Base-by-base conservation (phyloP, 2,888 invertebrate species). In the Yponomeuta plumbellus region DNA sequence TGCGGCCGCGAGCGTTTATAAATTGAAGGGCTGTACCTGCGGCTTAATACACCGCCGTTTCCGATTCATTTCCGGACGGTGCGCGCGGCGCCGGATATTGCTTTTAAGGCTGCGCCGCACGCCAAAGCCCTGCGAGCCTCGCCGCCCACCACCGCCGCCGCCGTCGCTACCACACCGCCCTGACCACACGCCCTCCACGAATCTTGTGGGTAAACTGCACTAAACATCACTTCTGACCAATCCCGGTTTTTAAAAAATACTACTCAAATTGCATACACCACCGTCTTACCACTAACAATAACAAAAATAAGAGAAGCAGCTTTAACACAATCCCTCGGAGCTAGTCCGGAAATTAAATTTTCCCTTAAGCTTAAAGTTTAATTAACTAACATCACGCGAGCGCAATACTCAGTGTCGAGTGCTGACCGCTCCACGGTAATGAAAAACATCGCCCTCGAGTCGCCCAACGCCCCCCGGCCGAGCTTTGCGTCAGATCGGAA, bases 31-130 rank as follows among this genome's bases (percentile, higher is more conserved):
- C 86, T 85, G 84, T 91, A 91, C 91, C 91, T 91, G 91, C 85
- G 86, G 91, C 91, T 91, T 92, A 91, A 92, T 91, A 91, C 91
- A 88, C 91, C 91, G 82, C 89, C 83, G 91, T 91, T 91, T 92
- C 92, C 92, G 91, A 86, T 92, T 92, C 91, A 92, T 92, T 92
- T 92, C 92, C 92, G 87, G 88, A 75, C 86, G 85, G 84, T 86
- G 87, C 90, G 89, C 88, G 88, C 88, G 84, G 83, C 81, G 83
- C 90, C 92, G 92, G 92, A 92, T 92, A 92, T 92, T 92, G 92
- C 91, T 90, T 92, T 91, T 91, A 91, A 91, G 91, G 91, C 85
- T 86, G 86, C 80, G 85, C 86, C 81, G 81, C 89, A 86, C 89
- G 86, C 86, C 80, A 85, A 65, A 39, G 61, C 64, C 64, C 13